Conservation (phyloP, 2,888 invertebrate genomes). For the Luffia ferchaultella region DNA sequence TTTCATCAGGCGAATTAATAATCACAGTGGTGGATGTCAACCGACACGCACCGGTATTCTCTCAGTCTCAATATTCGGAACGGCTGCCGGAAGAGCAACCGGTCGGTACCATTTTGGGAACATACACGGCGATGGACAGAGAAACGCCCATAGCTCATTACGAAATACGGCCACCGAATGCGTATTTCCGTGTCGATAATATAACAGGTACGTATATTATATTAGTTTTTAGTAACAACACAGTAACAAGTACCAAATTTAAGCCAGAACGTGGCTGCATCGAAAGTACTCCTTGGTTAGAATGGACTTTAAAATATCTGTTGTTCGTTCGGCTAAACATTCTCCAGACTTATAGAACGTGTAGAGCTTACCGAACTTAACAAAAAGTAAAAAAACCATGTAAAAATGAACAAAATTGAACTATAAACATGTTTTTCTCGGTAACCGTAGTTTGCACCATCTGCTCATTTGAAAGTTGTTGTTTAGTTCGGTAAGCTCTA, state of each 20-base stretch:
- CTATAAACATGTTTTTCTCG: too few relatives aligned
- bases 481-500: too few relatives aligned
- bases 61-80: constrained; percentile 46
- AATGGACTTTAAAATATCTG: too few relatives aligned
- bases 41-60: constrained; percentile 69
- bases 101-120: constrained; percentile 77
- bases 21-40: constrained; percentile 77
- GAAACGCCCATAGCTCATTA: constrained; percentile 86
- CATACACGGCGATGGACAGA: constrained; percentile 79
- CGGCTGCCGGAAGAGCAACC: constrained; percentile 83
- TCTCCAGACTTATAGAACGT: too few relatives aligned
- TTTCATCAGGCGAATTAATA: constrained; percentile 59
- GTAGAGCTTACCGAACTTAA: too few relatives aligned
- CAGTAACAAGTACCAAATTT: too few relatives aligned
- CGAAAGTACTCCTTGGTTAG: too few relatives aligned
- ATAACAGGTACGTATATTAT: constrained; percentile 73
- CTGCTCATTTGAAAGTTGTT: too few relatives aligned
- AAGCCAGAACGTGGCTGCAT: too few relatives aligned
- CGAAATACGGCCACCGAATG: constrained; percentile 72
- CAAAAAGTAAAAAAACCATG: not conserved
- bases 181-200: constrained; percentile 83
- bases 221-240: too few relatives aligned
- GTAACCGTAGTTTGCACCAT: too few relatives aligned
- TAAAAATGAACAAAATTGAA: not conserved
- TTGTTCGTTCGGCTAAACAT: too few relatives aligned